Conservation (phyloP, 2,113 vertebrate species). For the Calonectris borealis region DNA sequence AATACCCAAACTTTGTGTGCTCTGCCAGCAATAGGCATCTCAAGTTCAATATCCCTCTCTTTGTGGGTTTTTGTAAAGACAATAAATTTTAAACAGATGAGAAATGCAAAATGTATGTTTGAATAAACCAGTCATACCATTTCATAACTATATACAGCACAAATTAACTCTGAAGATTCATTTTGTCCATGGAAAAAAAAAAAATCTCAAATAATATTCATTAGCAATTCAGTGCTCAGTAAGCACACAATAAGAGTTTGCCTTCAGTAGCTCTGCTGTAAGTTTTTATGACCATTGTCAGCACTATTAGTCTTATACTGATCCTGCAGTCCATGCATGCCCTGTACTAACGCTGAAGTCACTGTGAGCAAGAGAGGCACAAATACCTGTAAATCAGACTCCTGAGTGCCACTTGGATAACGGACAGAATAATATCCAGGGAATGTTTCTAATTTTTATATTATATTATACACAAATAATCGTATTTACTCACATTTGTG, state of each 20-base stretch:
- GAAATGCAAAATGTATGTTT: background rate
- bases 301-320: background rate
- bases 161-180: background rate
- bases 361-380: background rate
- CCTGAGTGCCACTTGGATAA: background rate
- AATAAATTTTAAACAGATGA: background rate
- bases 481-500: background rate
- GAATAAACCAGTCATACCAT: background rate
- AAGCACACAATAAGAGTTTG: background rate
- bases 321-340: background rate
- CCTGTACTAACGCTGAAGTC: background rate
- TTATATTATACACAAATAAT: background rate
- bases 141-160: background rate
- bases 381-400: background rate
- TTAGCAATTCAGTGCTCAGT: background rate
- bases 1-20: background rate
- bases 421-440: background rate
- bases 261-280: background rate
- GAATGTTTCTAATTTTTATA: background rate
- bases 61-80: background rate
- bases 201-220: background rate
- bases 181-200: background rate
- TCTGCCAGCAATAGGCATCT: background rate
- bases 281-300: background rate
- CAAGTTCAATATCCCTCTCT: background rate